Percentiles rank a stretch among this genome's conserved stretches.
Evolutionary conservation across 1,140 invertebrate genomes (phyloP).

Genomic region (Leptinotarsa defecta): DNA sequence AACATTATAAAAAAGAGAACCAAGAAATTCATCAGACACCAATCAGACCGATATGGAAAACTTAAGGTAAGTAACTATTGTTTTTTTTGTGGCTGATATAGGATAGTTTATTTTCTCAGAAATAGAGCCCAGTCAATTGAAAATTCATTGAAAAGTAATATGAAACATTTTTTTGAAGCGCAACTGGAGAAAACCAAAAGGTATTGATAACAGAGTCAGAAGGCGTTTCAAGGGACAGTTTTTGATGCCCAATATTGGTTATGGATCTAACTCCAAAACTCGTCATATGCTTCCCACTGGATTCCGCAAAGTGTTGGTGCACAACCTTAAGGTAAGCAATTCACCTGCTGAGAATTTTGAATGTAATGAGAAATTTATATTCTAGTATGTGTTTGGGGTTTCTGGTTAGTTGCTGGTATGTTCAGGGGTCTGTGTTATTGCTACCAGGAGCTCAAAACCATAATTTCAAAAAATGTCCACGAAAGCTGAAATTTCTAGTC

Average conservation of each 20-base stretch:
- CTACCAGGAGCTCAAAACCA: too few species aligned
- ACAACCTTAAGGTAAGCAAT: constrained; percentile 76
- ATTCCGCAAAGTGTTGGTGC: constrained; percentile 86
- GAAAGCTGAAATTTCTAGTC: too few species aligned
- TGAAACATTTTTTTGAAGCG: constrained; percentile 59
- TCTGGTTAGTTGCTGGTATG: too few species aligned
- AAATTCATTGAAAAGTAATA: not conserved
- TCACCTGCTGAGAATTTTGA: too few species aligned
- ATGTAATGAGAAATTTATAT: too few species aligned
- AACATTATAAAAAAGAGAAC: constrained; percentile 94
- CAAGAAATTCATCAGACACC: constrained; percentile 95
- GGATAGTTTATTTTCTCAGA: constrained; percentile 15
- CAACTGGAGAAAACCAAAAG: constrained; percentile 90
- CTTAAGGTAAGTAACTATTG: constrained; percentile 69
- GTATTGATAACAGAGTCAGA: constrained; percentile 99
- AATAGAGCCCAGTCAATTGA: not conserved
- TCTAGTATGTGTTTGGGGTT: too few species aligned
- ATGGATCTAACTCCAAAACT: constrained; percentile 92
- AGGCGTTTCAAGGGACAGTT: constrained; percentile 98
- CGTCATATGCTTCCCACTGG: constrained; percentile 96
- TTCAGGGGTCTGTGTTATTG: too few species aligned
- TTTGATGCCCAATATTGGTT: constrained; percentile 99
- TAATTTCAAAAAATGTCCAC: too few species aligned
- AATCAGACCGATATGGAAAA: constrained; percentile 95
- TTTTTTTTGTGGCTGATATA: constrained; percentile 6